Base-by-base conservation (phyloP, 1,140 invertebrate species). In the Pomacea maculata region DNA sequence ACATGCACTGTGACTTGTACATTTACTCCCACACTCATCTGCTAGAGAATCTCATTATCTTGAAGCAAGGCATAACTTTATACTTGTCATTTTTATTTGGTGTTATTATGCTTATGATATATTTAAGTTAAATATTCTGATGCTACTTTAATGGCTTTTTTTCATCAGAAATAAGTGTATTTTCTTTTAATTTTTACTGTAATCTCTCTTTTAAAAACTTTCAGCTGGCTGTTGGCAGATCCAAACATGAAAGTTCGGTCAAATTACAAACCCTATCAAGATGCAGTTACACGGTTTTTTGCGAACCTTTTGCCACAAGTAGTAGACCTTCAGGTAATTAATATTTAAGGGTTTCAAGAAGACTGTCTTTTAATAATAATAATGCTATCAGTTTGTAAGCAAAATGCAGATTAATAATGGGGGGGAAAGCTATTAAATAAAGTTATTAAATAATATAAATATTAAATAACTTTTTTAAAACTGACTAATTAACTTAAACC, bases 191-290 rank as follows among this genome's bases (percentile, higher is more conserved):
- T 61, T 17, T 61, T 61, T n/a, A 34, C n/a, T 65, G 67, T 57
- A 11, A 21, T 57, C 79, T 70, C 78, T 1, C 78, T 34, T 70
- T 70, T 70, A 6, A 73, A 52, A 15, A 21, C 21, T 65, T 87
- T 68, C 78, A 93, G 92, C 88, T 93, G 93, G 93, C 87, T 94
- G 17, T 85, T 93, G 64, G 57, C 88, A 79, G 89, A 92, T 75
- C 91, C 90, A 10, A 83, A 91, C n/a, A 92, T 93, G 89, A 92
- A 92, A 86, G 87, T 94, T 0, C 87, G 93, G 14, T 92, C 91
- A 52, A 92, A 90, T 21, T 92, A 94, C 83, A 75, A 84, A 15
- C 89, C 87, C 54, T 94, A 92, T 83, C 85, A 92, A 80, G 84
- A 89, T 25, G 88, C 91, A 57, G 92, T 93, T 7, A 71, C 73